Percentiles rank a stretch among this genome's conserved stretches.
These are phyloP conservation scores for Acrocephalus kingi DNA, from an alignment of 2,113 vertebrate genomes.

Conservation along the genomic window DNA sequence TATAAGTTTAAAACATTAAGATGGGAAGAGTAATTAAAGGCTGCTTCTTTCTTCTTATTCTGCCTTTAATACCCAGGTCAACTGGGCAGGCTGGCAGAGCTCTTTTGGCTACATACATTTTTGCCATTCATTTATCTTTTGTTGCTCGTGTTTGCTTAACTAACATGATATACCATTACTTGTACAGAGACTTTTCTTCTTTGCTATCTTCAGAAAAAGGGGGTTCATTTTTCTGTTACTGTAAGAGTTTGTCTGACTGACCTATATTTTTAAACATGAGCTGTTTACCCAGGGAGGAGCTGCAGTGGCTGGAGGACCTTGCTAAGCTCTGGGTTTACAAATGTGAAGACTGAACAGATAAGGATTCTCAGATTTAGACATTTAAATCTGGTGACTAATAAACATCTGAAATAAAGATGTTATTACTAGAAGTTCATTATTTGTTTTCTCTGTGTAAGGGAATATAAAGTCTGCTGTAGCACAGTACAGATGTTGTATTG, in stretches of 20 bases:
- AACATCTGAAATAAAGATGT: neutral
- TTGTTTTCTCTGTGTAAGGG: neutral
- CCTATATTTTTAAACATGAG: neutral
- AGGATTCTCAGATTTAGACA: neutral
- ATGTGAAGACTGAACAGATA: neutral
- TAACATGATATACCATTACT: neutral
- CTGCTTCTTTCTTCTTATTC: neutral
- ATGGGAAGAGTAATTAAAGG: neutral
- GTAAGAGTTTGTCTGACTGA: neutral
- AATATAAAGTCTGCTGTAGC: neutral
- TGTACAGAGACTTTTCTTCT: neutral
- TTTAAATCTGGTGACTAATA: neutral
- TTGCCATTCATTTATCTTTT: neutral
- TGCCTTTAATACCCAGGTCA: neutral
- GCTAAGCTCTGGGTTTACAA: neutral
- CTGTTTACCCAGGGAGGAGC: neutral
- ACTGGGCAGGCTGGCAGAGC: neutral
- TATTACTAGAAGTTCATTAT: neutral
- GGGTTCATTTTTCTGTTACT: neutral
- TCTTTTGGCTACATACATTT: neutral
- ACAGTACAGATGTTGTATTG: neutral
- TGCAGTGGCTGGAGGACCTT: neutral
- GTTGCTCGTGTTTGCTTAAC: neutral
- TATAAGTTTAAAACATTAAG: neutral
- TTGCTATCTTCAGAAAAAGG: neutral